These are phyloP conservation scores for Gila robusta DNA, from an alignment of 2,797 vertebrate genomes.

Conservation along the genomic window DNA sequence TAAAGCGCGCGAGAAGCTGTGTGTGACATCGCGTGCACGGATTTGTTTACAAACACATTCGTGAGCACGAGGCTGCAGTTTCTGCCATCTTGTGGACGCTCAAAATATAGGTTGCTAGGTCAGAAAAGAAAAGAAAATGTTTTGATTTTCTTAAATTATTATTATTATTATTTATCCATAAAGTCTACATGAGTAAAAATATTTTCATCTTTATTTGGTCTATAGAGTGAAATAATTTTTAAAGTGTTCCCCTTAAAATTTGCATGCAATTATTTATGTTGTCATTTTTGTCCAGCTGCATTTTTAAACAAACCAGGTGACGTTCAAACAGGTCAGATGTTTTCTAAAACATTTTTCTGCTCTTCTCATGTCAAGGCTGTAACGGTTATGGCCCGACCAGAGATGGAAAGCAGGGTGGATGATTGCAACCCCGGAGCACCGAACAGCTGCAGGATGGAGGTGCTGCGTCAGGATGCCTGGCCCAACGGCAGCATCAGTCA, in stretches of 20 bases:
- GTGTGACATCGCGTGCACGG: conserved; percentile 60
- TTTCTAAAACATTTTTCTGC: neutral
- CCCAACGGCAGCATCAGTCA: conserved; percentile 32
- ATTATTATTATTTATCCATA: neutral
- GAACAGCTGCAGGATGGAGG: conserved; percentile 66
- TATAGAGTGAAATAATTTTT: neutral
- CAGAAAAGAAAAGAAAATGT: conserved; percentile 17
- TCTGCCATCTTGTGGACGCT: conserved; percentile 68
- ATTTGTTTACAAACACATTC: conserved; percentile 83
- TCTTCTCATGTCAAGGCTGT: conserved; percentile 54
- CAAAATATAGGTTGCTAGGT: conserved; percentile 58
- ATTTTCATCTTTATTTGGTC: neutral
- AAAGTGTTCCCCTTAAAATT: neutral
- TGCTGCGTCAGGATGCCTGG: conserved; percentile 57
- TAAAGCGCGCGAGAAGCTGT: conserved; percentile 42
- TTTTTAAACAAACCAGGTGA: neutral
- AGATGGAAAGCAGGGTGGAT: conserved; percentile 70
- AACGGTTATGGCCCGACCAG: conserved; percentile 78
- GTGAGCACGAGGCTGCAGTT: conserved; percentile 50
- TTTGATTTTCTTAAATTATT: neutral
- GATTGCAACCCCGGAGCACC: conserved; percentile 61
- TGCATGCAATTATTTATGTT: neutral
- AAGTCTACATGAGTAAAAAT: neutral
- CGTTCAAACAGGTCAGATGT: neutral
- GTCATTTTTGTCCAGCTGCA: neutral